These are phyloP conservation scores for Camponotus pennsylvanicus DNA, from an alignment of 1,140 invertebrate genomes.

Conservation along the genomic window DNA sequence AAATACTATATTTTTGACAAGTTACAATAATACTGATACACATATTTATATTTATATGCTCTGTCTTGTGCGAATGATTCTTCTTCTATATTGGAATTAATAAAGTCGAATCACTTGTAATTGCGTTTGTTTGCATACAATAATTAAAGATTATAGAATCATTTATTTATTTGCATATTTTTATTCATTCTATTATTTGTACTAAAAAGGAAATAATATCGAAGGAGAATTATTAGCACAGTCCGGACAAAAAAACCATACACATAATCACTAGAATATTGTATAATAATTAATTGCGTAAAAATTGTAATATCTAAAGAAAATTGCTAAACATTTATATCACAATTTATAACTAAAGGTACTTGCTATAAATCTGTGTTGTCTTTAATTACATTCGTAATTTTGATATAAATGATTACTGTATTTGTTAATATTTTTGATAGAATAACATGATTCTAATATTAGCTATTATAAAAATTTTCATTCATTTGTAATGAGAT, in stretches of 20 bases:
- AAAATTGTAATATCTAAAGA: constrained; percentile 75
- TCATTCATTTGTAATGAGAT: constrained; percentile 63
- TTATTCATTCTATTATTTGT: constrained; percentile 28
- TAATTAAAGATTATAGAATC: constrained; percentile 60
- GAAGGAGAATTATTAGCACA: constrained; percentile 77
- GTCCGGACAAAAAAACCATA: constrained; percentile 77
- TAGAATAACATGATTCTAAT: constrained; percentile 51
- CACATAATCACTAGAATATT: constrained; percentile 85
- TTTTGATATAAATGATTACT: constrained; percentile 66
- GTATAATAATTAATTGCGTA: constrained; percentile 82
- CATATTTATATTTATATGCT: constrained; percentile 74
- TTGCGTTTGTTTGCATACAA: constrained; percentile 52
- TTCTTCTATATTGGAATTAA: constrained; percentile 61
- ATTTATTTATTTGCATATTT: neutral
- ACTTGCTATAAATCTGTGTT: constrained; percentile 76
- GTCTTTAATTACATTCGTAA: constrained; percentile 72
- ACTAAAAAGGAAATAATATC: constrained; percentile 14
- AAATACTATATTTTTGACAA: constrained; percentile 86
- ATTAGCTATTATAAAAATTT: constrained; percentile 41
- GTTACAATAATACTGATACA: constrained; percentile 80
- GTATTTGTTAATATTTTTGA: constrained; percentile 75
- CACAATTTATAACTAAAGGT: constrained; percentile 76
- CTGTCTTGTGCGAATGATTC: constrained; percentile 77
- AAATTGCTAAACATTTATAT: constrained; percentile 80
- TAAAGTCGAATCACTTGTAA: constrained; percentile 41